Evolutionary conservation across 2,113 vertebrate genomes (phyloP), one percentile per base, ranked within the genome.

Genomic region (Astur gentilis): DNA sequence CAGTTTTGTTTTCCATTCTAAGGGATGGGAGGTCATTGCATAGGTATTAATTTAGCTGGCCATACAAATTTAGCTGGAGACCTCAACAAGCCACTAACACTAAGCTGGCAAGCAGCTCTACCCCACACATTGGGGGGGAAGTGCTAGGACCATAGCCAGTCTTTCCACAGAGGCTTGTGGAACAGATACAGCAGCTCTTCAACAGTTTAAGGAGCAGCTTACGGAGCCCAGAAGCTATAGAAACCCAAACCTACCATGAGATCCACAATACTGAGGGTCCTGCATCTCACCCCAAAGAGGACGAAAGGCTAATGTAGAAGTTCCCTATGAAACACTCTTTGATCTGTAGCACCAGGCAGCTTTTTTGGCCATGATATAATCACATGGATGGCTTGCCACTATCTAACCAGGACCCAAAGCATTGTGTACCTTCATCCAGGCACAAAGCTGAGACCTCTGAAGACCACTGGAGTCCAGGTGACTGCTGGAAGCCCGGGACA

Each of bases 91-190:
- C 9, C 21, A 32, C 26, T 42, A 54, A n/a, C 25, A n/a, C 40
- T 42, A 73, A 66, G n/a, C 2, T 34, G 10, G 11, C 0, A 1
- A 58, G 47, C 36, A 81, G 23, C 55, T 65, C 29, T 58, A 58
- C 19, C 22, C 36, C 9, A 26, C 5, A 3, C 3, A 0, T 6
- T 11, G 2, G 15, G 49, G 36, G 17, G 15, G 25, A 25, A 50
- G 38, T 3, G 4, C 29, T n/a, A 29, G 70, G 34, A 75, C 21
- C 14, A 32, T 4, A 10, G 2, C 26, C 38, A 71, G 34, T 36
- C 61, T 44, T 57, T 32, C 32, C 55, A 47, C 9, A 60, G 32
- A 65, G 32, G 16, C 38, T n/a, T 22, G 21, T 36, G 32, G 47
- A 52, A 65, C 8, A 45, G 31, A 47, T n/a, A 23, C 3, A 69